Percentiles rank a stretch among this genome's conserved stretches.
phyloP scores from a whole-genome alignment of 2,888 invertebrate species.

The Boloria euphrosyne region DNA sequence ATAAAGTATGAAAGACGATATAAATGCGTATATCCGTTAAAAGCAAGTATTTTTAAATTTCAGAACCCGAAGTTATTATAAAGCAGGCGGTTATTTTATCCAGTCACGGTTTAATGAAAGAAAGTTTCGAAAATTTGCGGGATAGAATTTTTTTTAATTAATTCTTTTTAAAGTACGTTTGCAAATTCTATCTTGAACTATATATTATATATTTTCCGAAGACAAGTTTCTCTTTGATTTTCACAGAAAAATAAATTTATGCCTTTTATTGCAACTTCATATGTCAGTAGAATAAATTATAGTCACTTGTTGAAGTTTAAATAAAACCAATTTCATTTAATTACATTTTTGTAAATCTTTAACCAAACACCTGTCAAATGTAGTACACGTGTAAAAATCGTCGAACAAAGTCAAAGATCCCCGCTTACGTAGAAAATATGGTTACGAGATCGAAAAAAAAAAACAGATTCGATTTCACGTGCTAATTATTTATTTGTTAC shows the following conservation, averaged over 20 bases:
- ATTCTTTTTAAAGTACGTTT: no score
- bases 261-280: no score
- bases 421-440: neutral
- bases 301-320: no score
- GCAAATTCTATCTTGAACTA: no score
- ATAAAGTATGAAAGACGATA: conserved; percentile 11
- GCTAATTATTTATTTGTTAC: neutral
- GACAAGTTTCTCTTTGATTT: no score
- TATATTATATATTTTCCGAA: no score
- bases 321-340: no score
- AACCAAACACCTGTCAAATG: neutral
- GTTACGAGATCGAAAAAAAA: neutral
- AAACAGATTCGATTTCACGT: neutral
- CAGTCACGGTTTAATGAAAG: conserved; percentile 10
- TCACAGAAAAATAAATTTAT: no score
- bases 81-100: conserved; percentile 19
- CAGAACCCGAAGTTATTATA: conserved; percentile 26
- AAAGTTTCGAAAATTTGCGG: conserved; percentile 23
- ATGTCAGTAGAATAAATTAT: no score
- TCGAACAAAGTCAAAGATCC: conserved; percentile 1
- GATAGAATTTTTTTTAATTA: no score
- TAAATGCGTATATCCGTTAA: conserved; percentile 16
- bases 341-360: neutral
- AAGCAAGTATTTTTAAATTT: conserved; percentile 26
- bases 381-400: conserved; percentile 7